Conservation (phyloP, 2,888 invertebrate genomes). For the Scaptomyza parva region DNA sequence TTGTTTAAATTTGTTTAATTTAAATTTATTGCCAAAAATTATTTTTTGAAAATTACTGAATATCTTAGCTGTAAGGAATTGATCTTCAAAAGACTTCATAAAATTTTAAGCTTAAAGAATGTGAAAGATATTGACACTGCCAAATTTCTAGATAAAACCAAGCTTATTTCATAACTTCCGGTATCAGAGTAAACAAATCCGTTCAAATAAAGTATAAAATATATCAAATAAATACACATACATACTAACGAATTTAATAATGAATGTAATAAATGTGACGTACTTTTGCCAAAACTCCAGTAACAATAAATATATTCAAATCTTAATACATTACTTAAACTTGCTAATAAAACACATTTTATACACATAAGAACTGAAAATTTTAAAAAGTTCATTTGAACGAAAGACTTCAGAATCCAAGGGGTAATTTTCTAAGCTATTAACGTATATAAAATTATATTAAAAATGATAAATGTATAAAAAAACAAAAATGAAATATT, state of each 20-base stretch:
- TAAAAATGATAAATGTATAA: constrained; percentile 32
- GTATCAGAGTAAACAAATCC: neutral
- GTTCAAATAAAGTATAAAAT: neutral
- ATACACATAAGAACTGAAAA: neutral
- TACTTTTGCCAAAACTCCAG: constrained; percentile 33
- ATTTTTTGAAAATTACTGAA: no score
- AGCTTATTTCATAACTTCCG: neutral
- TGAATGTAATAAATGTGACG: constrained; percentile 12
- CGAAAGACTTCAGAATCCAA: neutral
- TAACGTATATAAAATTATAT: constrained; percentile 11
- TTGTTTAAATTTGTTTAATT: no score
- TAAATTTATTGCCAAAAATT: no score
- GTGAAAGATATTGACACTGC: neutral
- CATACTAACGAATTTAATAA: neutral
- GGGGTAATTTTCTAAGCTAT: neutral
- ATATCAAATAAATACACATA: neutral
- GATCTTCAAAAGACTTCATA: no score
- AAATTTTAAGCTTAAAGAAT: no score
- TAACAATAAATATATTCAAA: constrained; percentile 7
- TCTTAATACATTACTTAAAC: neutral
- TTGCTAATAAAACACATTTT: neutral
- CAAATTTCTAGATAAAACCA: neutral
- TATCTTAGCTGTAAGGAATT: no score
- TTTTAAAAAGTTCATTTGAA: neutral
- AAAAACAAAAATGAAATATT: constrained; percentile 60